A percentile compares a stretch with the other conserved stretches of the same genome.
phyloP scores from a whole-genome alignment of 2,797 vertebrate species.

The Molossus molossus region DNA sequence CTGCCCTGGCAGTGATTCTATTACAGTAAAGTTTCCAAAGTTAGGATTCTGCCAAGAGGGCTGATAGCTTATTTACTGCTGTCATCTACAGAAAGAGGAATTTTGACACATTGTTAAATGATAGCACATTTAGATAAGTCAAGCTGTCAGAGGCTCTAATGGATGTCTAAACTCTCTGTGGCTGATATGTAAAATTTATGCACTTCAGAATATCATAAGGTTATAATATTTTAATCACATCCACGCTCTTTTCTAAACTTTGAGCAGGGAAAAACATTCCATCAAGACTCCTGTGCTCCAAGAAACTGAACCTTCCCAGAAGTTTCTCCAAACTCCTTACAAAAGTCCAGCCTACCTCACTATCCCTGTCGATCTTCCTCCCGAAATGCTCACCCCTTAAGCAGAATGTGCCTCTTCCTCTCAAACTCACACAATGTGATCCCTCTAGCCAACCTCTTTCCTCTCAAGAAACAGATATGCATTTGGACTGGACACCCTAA shows the following conservation, averaged over 20 bases:
- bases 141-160: slow-evolving; percentile 93
- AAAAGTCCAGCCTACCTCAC: not conserved
- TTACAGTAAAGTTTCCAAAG: slow-evolving; percentile 86
- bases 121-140: slow-evolving; percentile 93
- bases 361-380: accelerated
- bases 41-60: slow-evolving; percentile 88
- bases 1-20: slow-evolving; percentile 66
- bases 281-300: slow-evolving; percentile 60
- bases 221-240: slow-evolving; percentile 93
- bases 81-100: slow-evolving; percentile 92
- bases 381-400: not conserved
- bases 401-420: slow-evolving; percentile 69
- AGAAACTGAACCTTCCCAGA: slow-evolving; percentile 37
- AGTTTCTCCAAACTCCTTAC: slow-evolving; percentile 82
- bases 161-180: slow-evolving; percentile 91
- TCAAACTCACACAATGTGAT: not conserved
- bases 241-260: slow-evolving; percentile 86
- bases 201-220: slow-evolving; percentile 91
- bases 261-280: slow-evolving; percentile 82
- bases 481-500: not conserved
- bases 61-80: slow-evolving; percentile 93
- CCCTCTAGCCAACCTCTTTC: not conserved
- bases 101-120: slow-evolving; percentile 94
- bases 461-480: not conserved
- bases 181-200: slow-evolving; percentile 93